Conservation (phyloP, 2,113 vertebrate genomes). For the Strix uralensis region DNA sequence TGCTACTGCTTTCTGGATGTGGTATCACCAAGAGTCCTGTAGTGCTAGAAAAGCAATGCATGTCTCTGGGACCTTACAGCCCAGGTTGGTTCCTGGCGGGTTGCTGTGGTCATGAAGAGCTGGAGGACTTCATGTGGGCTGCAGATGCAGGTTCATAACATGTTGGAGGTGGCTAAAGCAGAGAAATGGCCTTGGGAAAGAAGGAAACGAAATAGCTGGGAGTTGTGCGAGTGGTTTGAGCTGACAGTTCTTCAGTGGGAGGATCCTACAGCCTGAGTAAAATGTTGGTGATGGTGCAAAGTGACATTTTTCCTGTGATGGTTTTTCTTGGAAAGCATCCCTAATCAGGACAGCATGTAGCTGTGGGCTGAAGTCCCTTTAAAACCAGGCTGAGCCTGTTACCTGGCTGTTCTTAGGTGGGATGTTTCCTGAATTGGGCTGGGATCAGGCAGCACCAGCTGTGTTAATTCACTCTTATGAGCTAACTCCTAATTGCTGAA, state of each 20-base stretch:
- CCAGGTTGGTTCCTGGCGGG: not conserved
- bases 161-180: not conserved
- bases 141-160: fast-evolving
- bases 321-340: not conserved
- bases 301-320: not conserved
- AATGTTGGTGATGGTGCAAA: not conserved
- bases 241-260: not conserved
- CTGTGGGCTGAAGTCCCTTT: not conserved
- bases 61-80: not conserved
- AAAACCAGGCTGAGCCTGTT: not conserved
- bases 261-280: not conserved
- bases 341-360: fast-evolving
- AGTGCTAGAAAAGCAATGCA: not conserved
- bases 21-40: not conserved
- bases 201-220: not conserved
- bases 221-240: not conserved
- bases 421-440: not conserved
- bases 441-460: not conserved
- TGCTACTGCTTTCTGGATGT: not conserved
- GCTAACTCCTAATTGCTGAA: not conserved
- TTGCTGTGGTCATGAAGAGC: not conserved
- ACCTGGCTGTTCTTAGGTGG: not conserved
- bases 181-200: not conserved
- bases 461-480: not conserved
- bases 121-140: not conserved